Percentiles rank a stretch among this genome's conserved stretches.
Evolutionary conservation across 2,113 vertebrate species (phyloP).

Genomic region (Tichodroma muraria): DNA sequence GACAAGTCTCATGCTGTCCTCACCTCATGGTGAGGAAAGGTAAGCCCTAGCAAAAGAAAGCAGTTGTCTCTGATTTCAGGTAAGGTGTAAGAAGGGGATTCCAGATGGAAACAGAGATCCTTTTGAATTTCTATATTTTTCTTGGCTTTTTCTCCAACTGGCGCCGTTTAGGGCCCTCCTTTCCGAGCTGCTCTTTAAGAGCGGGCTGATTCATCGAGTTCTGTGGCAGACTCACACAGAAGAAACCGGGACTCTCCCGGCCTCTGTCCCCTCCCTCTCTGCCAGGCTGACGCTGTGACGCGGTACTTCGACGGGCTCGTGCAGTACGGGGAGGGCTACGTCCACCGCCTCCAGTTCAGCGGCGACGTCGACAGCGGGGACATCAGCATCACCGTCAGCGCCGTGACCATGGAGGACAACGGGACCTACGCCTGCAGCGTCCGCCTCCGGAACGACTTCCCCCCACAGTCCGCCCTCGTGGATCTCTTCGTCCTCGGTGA

Average conservation of each 20-base stretch:
- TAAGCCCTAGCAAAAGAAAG: background rate
- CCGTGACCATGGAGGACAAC: slow-evolving; percentile 78
- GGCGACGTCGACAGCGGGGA: background rate
- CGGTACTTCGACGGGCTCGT: background rate
- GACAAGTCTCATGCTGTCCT: background rate
- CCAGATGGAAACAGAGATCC: background rate
- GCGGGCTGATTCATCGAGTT: rapidly evolving
- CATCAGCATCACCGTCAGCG: slow-evolving; percentile 63
- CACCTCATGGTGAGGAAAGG: background rate
- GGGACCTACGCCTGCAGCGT: slow-evolving; percentile 74
- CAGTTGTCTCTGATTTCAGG: background rate
- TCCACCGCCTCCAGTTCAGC: slow-evolving; percentile 44
- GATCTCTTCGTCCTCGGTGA: slow-evolving; percentile 83
- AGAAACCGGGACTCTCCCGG: background rate
- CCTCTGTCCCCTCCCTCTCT: background rate
- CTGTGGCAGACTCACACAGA: background rate
- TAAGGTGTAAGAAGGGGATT: background rate
- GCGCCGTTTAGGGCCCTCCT: background rate
- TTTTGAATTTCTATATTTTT: background rate
- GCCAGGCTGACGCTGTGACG: slow-evolving; percentile 61
- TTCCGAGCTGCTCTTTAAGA: background rate
- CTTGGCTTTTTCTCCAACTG: background rate
- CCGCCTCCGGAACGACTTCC: slow-evolving; percentile 56
- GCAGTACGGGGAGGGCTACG: slow-evolving; percentile 51
- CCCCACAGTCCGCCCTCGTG: background rate